phyloP scores from a whole-genome alignment of 2,113 vertebrate genomes.

The Tursiops truncatus region DNA sequence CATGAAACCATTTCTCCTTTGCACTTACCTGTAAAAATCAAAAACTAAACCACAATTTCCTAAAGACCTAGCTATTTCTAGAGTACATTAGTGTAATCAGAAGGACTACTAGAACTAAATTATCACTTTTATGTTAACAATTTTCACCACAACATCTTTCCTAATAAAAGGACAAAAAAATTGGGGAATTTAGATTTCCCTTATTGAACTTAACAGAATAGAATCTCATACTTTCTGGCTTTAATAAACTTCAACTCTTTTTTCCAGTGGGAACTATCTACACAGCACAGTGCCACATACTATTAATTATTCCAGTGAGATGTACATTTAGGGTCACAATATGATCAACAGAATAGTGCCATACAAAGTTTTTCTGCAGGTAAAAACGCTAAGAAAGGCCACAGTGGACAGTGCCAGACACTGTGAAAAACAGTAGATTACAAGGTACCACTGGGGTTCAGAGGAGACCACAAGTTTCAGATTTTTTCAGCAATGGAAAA shows the following conservation, averaged over 20 bases:
- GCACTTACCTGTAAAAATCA: conserved; percentile 42
- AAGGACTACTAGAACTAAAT: conserved; percentile 57
- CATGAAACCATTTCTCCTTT: not conserved
- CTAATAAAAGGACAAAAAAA: conserved; percentile 49
- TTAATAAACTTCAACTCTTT: conserved; percentile 34
- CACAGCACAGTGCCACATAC: conserved; percentile 24
- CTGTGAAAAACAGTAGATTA: conserved; percentile 49
- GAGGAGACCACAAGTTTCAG: conserved; percentile 44
- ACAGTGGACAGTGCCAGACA: conserved; percentile 63
- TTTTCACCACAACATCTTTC: conserved; percentile 59
- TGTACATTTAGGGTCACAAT: not conserved
- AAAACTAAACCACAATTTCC: conserved; percentile 18
- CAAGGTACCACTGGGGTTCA: conserved; percentile 60
- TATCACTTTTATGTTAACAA: conserved; percentile 53
- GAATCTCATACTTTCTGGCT: not conserved
- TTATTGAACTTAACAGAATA: not conserved
- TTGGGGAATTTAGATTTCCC: not conserved
- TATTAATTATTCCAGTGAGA: conserved; percentile 34
- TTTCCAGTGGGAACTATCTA: conserved; percentile 26
- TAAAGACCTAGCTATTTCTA: conserved; percentile 66
- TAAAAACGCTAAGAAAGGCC: conserved; percentile 77
- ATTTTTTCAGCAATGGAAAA: conserved; percentile 64
- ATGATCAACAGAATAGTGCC: conserved; percentile 31
- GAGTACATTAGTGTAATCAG: conserved; percentile 35
- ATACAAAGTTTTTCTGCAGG: conserved; percentile 62